A percentile compares a stretch with the other conserved stretches of the same genome.
These are phyloP conservation scores for Sinocyclocheilus maitianheensis DNA, from an alignment of 2,113 vertebrate species.

Conservation along the genomic window DNA sequence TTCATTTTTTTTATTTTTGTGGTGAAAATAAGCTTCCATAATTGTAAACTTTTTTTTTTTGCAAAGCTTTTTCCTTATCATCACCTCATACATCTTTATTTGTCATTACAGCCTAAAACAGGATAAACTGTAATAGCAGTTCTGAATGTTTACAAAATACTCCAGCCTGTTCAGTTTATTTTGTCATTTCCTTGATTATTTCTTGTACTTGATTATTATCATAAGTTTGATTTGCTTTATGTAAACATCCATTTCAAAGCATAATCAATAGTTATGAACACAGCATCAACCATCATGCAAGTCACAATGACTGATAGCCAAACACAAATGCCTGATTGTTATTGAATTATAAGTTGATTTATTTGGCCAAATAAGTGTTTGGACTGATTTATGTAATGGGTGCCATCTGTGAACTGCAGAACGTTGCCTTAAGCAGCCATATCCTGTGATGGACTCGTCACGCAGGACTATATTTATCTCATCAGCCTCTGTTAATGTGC, in stretches of 20 bases:
- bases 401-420: conserved; percentile 13
- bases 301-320: background rate
- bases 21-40: no score
- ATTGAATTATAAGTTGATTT: background rate
- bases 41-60: background rate
- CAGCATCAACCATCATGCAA: background rate
- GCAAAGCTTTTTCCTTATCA: background rate
- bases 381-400: background rate
- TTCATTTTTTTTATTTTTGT: no score
- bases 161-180: background rate
- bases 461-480: background rate
- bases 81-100: background rate
- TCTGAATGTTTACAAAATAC: background rate
- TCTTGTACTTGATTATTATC: conserved; percentile 20
- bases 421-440: background rate
- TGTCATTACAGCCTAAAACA: background rate
- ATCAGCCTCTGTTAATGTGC: background rate
- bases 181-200: background rate
- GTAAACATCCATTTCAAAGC: background rate
- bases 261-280: conserved; percentile 9
- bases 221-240: background rate
- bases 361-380: conserved; percentile 11
- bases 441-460: background rate
- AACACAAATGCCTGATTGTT: background rate
- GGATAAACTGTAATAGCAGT: background rate